Base-by-base conservation (phyloP, 2,797 vertebrate genomes). In the Salmo trutta region DNA sequence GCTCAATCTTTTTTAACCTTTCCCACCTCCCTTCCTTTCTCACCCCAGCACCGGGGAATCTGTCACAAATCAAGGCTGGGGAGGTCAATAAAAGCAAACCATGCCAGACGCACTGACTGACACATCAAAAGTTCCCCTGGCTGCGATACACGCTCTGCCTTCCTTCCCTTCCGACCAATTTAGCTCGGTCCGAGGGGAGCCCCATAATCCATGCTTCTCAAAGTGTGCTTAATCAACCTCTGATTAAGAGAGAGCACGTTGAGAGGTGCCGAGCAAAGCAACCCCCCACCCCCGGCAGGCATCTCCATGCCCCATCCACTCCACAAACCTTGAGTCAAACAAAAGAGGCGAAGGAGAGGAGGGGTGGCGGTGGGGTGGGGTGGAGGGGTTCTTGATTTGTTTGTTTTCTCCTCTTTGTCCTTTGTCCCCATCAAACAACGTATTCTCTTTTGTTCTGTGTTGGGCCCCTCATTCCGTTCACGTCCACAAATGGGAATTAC, bases 51-150 rank as follows among this genome's bases (percentile, higher is more conserved):
- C 87, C 85, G 24, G 81, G 89, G 31, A 91, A 90, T 88, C 91
- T 72, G 87, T 92, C 91, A 90, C 86, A 87, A 91, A 91, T 90
- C 87, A 88, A 89, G 87, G 81, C 82, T 70, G 79, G 0, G 89
- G 87, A 81, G 75, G 87, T 90, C 86, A 79, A 80, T 79, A 89
- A 78, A 80, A 86, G 83, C 79, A 81, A 91, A 87, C 71, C 64
- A 85, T 81, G 87, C 88, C 54, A 31, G 85, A 86, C 82, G 82
- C 83, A 66, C 77, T 71, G 82, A 89, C 88, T 86, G 79, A 87
- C 86, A 76, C 81, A 75, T 87, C 91, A 88, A 85, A 89, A 84
- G 85, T 85, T 92, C 88, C 87, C 88, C 72, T 76, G 59, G 64
- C 81, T 29, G 69, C 4, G 51, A n/a, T 83, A 85, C 3, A n/a